Percentiles rank a stretch among this genome's conserved stretches.
phyloP scores from a whole-genome alignment of 1,140 invertebrate species.

The Euschistus heros region DNA sequence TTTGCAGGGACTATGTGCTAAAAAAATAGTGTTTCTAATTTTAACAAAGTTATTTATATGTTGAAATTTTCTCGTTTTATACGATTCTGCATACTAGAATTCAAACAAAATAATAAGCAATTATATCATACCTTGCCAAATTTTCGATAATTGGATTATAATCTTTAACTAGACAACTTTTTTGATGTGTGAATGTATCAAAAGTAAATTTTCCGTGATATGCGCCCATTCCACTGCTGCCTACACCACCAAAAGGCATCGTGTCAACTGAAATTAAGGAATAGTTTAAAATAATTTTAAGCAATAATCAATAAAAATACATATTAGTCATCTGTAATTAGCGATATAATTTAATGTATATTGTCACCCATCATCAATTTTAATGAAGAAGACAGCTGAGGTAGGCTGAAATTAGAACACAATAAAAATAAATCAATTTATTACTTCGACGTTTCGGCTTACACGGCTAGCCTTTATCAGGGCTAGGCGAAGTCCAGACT shows the following conservation, averaged over 20 bases:
- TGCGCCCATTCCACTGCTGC: constrained; percentile 77
- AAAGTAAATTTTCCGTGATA: constrained; percentile 89
- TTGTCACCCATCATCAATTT: neutral
- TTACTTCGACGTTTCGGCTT: no score
- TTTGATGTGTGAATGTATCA: constrained; percentile 86
- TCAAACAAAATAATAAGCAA: no score
- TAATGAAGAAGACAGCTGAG: no score
- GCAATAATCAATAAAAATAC: neutral
- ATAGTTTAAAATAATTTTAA: constrained; percentile 24
- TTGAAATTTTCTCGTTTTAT: no score
- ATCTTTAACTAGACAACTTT: constrained; percentile 68
- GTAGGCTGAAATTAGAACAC: no score
- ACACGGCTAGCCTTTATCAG: no score
- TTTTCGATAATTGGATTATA: constrained; percentile 57
- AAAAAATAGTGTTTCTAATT: no score
- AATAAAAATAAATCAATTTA: no score
- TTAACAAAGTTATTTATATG: no score
- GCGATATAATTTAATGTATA: neutral
- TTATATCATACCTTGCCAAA: constrained; percentile 49
- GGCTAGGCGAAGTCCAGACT: no score
- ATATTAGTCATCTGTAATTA: neutral
- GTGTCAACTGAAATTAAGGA: constrained; percentile 51
- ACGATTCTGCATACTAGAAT: no score
- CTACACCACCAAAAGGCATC: constrained; percentile 76
- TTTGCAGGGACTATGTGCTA: no score